Conservation (phyloP, 2,888 invertebrate genomes). For the Drymonia ruficornis region DNA sequence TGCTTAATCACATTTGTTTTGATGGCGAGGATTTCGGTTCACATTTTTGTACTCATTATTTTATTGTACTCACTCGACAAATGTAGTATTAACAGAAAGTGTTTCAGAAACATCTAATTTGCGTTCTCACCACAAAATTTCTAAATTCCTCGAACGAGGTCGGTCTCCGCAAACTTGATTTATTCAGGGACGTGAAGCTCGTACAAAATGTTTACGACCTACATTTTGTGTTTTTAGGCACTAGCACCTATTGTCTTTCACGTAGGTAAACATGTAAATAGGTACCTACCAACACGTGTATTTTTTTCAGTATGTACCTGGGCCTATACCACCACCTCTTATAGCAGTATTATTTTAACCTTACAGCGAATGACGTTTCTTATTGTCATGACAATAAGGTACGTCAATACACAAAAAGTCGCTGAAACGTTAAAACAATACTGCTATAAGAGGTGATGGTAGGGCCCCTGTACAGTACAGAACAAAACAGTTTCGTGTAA, state of each 20-base stretch:
- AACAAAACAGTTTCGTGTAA: too few species aligned
- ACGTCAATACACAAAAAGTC: too few species aligned
- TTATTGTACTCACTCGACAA: not conserved
- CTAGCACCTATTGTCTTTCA: not conserved
- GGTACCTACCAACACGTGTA: too few species aligned
- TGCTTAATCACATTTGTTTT: conserved; percentile 2
- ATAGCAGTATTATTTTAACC: too few species aligned
- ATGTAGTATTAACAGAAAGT: not conserved
- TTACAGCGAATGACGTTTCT: too few species aligned
- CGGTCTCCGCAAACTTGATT: conserved; percentile 31
- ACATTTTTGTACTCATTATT: not conserved
- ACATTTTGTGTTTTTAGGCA: not conserved
- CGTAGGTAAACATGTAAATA: not conserved
- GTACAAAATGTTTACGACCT: conserved; percentile 14
- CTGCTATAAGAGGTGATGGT: too few species aligned
- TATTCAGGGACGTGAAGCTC: conserved; percentile 39
- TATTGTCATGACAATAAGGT: too few species aligned
- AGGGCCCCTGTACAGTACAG: too few species aligned
- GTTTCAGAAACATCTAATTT: conserved; percentile 3
- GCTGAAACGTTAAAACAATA: too few species aligned
- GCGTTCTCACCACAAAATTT: conserved; percentile 9
- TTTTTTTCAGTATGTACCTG: too few species aligned
- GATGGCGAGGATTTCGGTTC: not conserved
- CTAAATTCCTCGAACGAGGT: conserved; percentile 22
- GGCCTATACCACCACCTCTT: too few species aligned